Percentiles rank a stretch among this genome's conserved stretches.
Conservation (phyloP, 2,113 vertebrate species). For the Microtus richardsoni region DNA sequence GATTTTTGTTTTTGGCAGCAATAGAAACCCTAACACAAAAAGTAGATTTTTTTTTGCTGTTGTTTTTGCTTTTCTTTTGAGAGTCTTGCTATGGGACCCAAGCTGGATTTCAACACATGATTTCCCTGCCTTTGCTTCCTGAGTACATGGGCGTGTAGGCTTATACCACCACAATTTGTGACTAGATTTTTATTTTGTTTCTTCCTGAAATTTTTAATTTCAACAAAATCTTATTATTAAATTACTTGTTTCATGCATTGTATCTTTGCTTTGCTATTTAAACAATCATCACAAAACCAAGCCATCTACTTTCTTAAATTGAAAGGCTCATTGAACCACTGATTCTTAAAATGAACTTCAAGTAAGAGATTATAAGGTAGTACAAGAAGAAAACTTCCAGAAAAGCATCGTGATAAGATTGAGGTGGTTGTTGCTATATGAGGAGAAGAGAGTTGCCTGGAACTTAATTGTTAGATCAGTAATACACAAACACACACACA, state of each 20-base stretch:
- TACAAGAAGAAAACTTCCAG: neutral
- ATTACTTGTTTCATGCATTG: neutral
- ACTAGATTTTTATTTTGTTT: neutral
- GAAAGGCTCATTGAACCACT: neutral
- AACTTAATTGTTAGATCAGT: neutral
- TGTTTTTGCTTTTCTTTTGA: neutral
- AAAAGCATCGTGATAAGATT: neutral
- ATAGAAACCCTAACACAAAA: too few species aligned
- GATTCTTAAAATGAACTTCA: neutral
- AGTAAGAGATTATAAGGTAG: neutral
- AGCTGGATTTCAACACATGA: too few species aligned
- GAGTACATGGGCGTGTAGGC: neutral
- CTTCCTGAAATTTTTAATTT: neutral
- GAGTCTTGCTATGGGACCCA: neutral
- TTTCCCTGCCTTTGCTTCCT: neutral
- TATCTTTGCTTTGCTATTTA: neutral
- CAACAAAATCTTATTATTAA: neutral
- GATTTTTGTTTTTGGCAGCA: too few species aligned
- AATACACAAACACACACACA: too few species aligned
- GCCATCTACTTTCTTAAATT: neutral
- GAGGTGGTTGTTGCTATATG: neutral
- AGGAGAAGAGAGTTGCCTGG: too few species aligned
- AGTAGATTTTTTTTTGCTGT: neutral
- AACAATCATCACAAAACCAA: neutral
- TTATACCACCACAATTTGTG: neutral